Evolutionary conservation across 2,888 invertebrate genomes (phyloP), one percentile per base, ranked within the genome.

Genomic region (Habrosyne pyritoides): DNA sequence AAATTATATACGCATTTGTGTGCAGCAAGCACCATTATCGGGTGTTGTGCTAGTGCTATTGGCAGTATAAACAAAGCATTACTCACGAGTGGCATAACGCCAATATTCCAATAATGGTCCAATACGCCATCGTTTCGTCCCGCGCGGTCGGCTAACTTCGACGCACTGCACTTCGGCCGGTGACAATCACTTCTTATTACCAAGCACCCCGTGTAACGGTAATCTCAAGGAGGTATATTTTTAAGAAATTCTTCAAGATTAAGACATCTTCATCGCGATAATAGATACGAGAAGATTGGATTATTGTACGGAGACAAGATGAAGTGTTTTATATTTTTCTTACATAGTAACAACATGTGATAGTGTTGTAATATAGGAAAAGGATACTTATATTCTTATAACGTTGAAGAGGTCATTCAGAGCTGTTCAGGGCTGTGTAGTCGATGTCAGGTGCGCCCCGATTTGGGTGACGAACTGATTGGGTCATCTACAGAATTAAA

Each of bases 11-110:
- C 42, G 42, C 33, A 18, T 42, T 42, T 18, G 5, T 5, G 36
- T 42, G 36, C 18, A 42, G 18, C 42, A 18, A 18, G 42, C 18
- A 6, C 42, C 18, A 42, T 42, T 42, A 61, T 36, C 54, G 36
- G 28, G 57, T 64, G 64, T 64, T 67, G 53, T 67, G 57, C 55
- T 66, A 64, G 63, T 57, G 53, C 55, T 71, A 42, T 42, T 42
- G 42, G 71, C 67, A 62, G 61, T 59, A 63, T 78, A 73, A 76
- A 73, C 67, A 75, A 72, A 64, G 42, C 53, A 66, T 48, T 55
- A 88, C 91, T 91, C 67, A 91, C 91, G 76, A 75, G 57, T 87
- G 85, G 76, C 82, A 79, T 54, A 89, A 68, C 59, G 86, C 86
- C 64, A 89, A 74, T 54, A 86, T 67, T 60, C 75, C 81, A 76